phyloP scores from a whole-genome alignment of 2,888 invertebrate genomes.

The Automeris io region DNA sequence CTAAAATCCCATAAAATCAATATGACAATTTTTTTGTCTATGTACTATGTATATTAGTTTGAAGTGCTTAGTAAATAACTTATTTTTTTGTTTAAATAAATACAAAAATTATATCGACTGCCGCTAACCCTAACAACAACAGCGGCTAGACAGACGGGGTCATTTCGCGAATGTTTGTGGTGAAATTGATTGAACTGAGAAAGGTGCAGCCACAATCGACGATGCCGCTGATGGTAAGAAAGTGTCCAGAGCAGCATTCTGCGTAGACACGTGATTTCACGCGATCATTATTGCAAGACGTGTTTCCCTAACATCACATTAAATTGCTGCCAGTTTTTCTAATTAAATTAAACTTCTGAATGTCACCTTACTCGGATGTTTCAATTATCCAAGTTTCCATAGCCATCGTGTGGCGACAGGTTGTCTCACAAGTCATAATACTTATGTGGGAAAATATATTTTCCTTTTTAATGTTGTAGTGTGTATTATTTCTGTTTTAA shows the following conservation, averaged over 20 bases:
- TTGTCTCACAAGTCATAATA: background rate
- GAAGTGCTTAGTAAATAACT: too few species aligned
- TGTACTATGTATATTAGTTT: too few species aligned
- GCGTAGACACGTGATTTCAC: conserved; percentile 33
- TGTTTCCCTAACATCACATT: conserved; percentile 5
- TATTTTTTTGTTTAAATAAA: background rate
- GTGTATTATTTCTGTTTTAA: too few species aligned
- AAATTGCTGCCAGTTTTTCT: conserved; percentile 1
- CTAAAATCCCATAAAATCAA: too few species aligned
- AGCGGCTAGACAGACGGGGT: conserved; percentile 15
- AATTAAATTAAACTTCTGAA: background rate
- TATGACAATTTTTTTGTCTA: too few species aligned
- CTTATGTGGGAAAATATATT: background rate
- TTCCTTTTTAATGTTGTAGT: too few species aligned
- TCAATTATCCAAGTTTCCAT: background rate
- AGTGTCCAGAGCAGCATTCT: conserved; percentile 34
- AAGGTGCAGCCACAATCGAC: conserved; percentile 16
- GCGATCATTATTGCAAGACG: conserved; percentile 11
- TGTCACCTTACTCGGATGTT: background rate
- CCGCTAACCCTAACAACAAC: background rate
- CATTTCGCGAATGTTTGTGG: conserved; percentile 31
- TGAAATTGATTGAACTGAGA: conserved; percentile 37
- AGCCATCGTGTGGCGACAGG: background rate
- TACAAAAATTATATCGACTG: background rate
- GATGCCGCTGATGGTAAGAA: conserved; percentile 27